phyloP scores from a whole-genome alignment of 1,140 invertebrate genomes.

The Drosophila pseudoananassae region DNA sequence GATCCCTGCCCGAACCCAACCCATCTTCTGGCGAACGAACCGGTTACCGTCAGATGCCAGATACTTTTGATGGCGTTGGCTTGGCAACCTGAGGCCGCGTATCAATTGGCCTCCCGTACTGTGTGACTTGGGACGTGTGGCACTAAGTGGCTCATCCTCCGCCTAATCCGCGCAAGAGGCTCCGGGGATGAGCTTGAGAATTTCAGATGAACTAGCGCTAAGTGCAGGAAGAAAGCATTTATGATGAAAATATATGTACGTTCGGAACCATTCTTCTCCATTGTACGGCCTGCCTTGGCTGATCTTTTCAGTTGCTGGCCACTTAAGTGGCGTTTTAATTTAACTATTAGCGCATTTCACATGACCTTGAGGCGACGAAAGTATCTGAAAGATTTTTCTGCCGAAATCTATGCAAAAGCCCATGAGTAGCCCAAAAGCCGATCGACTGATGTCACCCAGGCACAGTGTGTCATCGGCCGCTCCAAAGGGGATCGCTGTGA shows the following conservation, averaged over 20 bases:
- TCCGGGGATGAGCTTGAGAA: constrained; percentile 13
- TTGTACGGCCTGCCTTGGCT: constrained; percentile 37
- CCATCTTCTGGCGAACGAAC: constrained; percentile 45
- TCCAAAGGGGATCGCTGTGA: constrained; percentile 1
- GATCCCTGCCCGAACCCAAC: constrained; percentile 10
- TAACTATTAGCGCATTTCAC: constrained; percentile 57
- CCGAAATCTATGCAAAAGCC: constrained; percentile 18
- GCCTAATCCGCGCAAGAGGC: constrained; percentile 30
- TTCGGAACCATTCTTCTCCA: constrained; percentile 22
- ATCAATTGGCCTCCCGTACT: constrained; percentile 59
- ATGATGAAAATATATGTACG: constrained; percentile 53
- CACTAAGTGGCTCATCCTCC: constrained; percentile 78
- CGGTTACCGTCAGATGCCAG: constrained; percentile 29
- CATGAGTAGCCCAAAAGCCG: constrained; percentile 26
- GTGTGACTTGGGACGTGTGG: constrained; percentile 69
- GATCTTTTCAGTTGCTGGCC: constrained; percentile 51
- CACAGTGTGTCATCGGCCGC: constrained; percentile 50
- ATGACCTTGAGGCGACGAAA: constrained; percentile 48
- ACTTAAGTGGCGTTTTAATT: constrained; percentile 66
- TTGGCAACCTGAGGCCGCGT: constrained; percentile 68
- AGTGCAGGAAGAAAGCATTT: constrained; percentile 80
- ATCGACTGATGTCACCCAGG: constrained; percentile 67
- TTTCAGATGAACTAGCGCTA: constrained; percentile 48
- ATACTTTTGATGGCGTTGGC: constrained; percentile 36
- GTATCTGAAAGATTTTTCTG: constrained; percentile 10